Evolutionary conservation across 2,797 vertebrate species (phyloP), one percentile per base, ranked within the genome.

Genomic region (Xenopus petersii): DNA sequence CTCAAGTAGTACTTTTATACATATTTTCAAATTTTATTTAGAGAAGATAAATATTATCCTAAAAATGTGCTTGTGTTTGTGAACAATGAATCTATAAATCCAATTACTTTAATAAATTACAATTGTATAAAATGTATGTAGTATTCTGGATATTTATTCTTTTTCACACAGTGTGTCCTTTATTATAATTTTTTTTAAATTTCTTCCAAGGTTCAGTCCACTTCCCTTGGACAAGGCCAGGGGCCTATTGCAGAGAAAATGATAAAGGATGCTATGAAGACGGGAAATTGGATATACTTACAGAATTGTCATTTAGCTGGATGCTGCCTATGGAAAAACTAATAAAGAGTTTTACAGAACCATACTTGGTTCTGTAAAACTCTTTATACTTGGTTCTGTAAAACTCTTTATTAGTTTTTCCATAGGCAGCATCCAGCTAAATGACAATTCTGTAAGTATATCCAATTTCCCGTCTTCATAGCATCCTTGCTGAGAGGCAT

Each of bases 321-420:
- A 93, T 94, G 93, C 80, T 93, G 78, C 80, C 92, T 47, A 94
- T 94, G 91, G 94, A 95, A 83, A 94, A 94, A 75, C 88, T 95
- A 73, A 92, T 96, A 80, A 95, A 95, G 90, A 91, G 84, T 61
- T 93, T 95, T 80, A 85, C 85, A 9, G 93, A 95, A 64, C 87
- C 92, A 58, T 83, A 92, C 89, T 91, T 80, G 92, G 87, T 64
- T 95, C 93, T 9, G 85, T 85, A 80, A 95, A 93, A 61, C 84
- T 91, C 90, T 95, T 95, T 80, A 96, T 92, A n/a, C n/a, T 73
- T 96, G 92, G 87, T 64, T 95, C 93, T 9, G 85, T 85, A 80
- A 95, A 93, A 61, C 84, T 91, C 90, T 95, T 95, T 80, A 96
- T 92, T 73, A 95, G 88, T 75, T 94, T 94, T 83, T 95, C 94